Evolutionary conservation across 35 echinoderm and acorn worm genomes (phyloP).

Genomic region (Hemicentrotus pulcherrimus): DNA sequence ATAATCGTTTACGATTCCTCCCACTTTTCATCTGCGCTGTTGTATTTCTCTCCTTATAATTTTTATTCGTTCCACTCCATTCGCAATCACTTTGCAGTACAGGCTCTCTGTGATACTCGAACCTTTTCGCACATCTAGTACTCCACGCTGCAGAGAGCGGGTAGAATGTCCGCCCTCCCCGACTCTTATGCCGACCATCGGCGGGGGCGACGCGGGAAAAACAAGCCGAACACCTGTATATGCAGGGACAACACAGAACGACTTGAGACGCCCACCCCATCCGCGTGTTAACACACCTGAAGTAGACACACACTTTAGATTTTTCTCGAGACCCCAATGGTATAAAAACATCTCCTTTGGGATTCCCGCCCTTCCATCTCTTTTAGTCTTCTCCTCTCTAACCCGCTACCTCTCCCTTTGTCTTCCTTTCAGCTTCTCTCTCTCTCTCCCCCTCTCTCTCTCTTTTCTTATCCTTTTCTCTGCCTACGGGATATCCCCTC

Average conservation of each 20-base stretch:
- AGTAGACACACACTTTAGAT: neutral
- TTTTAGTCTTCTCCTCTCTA: neutral
- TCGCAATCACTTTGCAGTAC: neutral
- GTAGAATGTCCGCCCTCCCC: neutral
- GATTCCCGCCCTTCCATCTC: constrained; percentile 16
- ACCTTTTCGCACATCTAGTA: neutral
- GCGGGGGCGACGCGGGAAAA: neutral
- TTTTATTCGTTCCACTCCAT: neutral
- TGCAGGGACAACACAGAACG: neutral
- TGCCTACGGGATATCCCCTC: neutral
- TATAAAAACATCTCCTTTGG: constrained; percentile 43
- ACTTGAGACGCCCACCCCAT: neutral
- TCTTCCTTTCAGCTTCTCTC: neutral
- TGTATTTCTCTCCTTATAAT: neutral
- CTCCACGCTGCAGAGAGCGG: neutral
- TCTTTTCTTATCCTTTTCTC: neutral
- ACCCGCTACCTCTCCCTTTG: neutral
- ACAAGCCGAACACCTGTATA: neutral
- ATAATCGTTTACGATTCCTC: neutral
- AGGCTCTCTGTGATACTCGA: neutral
- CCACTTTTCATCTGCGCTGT: neutral
- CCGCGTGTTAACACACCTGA: constrained; percentile 38
- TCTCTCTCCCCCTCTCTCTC: neutral
- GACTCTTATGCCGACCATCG: neutral
- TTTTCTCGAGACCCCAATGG: neutral